phyloP scores from a whole-genome alignment of 2,888 invertebrate genomes.

The Synanthedon vespiformis region DNA sequence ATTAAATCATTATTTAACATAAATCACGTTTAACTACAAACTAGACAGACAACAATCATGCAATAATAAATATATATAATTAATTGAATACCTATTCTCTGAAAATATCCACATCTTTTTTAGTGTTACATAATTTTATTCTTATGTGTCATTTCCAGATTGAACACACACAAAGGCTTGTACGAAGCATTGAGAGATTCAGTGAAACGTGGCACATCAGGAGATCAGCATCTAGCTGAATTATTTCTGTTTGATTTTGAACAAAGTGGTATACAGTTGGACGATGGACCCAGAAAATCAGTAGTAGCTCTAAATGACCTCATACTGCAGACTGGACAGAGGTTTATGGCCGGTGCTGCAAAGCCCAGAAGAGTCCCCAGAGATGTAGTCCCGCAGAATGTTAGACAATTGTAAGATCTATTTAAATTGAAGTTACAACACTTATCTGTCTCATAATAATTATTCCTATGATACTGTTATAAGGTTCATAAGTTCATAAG shows the following conservation, averaged over 20 bases:
- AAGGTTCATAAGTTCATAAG: too few relatives aligned
- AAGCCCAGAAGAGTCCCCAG: constrained; percentile 76
- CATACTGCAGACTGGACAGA: constrained; percentile 86
- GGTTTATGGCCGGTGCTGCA: constrained; percentile 82
- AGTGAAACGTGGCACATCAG: constrained; percentile 79
- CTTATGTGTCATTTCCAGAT: constrained; percentile 49
- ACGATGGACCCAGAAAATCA: constrained; percentile 75
- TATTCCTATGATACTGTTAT: too few relatives aligned
- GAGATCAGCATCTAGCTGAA: constrained; percentile 88
- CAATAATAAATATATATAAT: too few relatives aligned
- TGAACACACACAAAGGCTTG: constrained; percentile 90
- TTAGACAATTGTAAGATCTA: constrained; percentile 77
- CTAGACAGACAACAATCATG: too few relatives aligned
- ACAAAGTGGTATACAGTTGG: constrained; percentile 95
- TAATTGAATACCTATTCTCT: too few relatives aligned
- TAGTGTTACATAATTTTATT: too few relatives aligned
- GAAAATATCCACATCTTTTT: too few relatives aligned
- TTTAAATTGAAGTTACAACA: background rate
- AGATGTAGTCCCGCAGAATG: constrained; percentile 75
- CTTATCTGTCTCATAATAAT: too few relatives aligned
- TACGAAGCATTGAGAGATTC: constrained; percentile 83
- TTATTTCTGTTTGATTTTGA: constrained; percentile 97
- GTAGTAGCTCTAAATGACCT: constrained; percentile 90
- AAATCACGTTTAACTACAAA: too few relatives aligned
- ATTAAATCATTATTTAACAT: too few relatives aligned